Base-by-base conservation (phyloP, 2,797 vertebrate genomes). In the Squalus acanthias region DNA sequence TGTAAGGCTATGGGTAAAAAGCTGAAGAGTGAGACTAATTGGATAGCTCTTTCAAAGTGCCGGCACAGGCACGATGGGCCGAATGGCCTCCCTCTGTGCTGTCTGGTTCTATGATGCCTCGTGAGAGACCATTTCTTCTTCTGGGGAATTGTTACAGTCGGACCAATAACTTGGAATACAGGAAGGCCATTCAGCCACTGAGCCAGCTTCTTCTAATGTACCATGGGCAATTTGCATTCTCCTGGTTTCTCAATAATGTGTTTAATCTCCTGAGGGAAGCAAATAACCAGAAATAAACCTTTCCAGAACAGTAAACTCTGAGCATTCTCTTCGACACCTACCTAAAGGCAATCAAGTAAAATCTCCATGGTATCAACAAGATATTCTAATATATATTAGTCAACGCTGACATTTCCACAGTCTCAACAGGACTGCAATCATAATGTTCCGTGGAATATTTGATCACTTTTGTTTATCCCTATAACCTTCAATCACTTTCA, bases 361-460 rank as follows among this genome's bases (percentile, higher is more conserved):
- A 76, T 95, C 70, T 76, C 70, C 46, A 95, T 8, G 72, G 94
- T 74, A 95, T 76, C 94, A n/a, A 33, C 50, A 50, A 95, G 8
- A 57, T 95, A 76, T n/a, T 76, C 46, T 76, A 60, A 76, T 76
- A 95, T 76, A 50, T 53, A 60, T 60, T 17, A 74, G 94, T 57
- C 72, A 72, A 33, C 4, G 50, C 4, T 95, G 70, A 95, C 72
- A 95, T 95, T 95, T 95, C 46, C 63, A 92, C 70, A 95, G 53
- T 76, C 94, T 60, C 94, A 74, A 76, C 15, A 95, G 70, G 94
- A 57, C 50, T 33, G 46, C 24, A 76, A 33, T 95, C 94, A 60
- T 95, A 95, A 76, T 76, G 94, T 57, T 95, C 50, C 94, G 76
- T n/a, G 24, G 69, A 95, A 95, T 76, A 95, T 57, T 95, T 95